phyloP scores from a whole-genome alignment of 2,113 vertebrate species.

The Electrona antarctica region DNA sequence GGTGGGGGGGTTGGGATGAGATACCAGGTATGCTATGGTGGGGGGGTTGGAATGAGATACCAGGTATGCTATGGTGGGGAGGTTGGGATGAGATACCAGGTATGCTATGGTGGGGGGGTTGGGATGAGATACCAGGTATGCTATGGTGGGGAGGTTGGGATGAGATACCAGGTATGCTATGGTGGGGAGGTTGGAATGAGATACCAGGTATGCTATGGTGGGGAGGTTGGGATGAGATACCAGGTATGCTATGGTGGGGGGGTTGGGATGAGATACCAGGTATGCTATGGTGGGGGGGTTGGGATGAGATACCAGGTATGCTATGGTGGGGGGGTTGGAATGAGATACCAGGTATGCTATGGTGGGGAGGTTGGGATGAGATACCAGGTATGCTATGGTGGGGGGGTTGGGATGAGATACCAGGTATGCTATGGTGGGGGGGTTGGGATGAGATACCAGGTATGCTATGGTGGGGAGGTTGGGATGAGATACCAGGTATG shows the following conservation, averaged over 20 bases:
- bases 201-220: slow-evolving; percentile 28
- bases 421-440: slow-evolving; percentile 72
- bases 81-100: too few relatives aligned
- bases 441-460: slow-evolving; percentile 11
- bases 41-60: slow-evolving; percentile 20
- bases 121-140: slow-evolving; percentile 72
- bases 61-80: background rate
- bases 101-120: too few relatives aligned
- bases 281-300: slow-evolving; percentile 30
- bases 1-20: too few relatives aligned
- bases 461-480: slow-evolving; percentile 6
- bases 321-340: background rate
- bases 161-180: slow-evolving; percentile 1
- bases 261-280: slow-evolving; percentile 89
- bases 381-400: too few relatives aligned
- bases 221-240: background rate
- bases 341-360: slow-evolving; percentile 22
- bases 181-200: slow-evolving; percentile 17
- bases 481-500: slow-evolving; percentile 30
- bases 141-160: background rate
- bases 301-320: background rate
- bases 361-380: too few relatives aligned
- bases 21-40: background rate
- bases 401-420: background rate
- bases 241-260: too few relatives aligned